Evolutionary conservation across 2,888 invertebrate species (phyloP).

Genomic region (Agriopis leucophaearia): DNA sequence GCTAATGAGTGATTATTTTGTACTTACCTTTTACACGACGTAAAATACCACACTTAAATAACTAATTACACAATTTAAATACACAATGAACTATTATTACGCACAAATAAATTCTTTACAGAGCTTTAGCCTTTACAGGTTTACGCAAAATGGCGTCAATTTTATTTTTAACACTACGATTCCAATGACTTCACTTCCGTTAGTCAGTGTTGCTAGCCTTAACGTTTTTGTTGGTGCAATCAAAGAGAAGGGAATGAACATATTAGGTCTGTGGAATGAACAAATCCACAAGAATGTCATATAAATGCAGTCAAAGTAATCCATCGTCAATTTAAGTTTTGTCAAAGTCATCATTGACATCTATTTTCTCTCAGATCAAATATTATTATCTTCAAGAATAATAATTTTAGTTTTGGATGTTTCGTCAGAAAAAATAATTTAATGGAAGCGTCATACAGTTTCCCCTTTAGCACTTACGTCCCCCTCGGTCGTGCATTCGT

Average conservation of each 20-base stretch:
- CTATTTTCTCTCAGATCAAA: too few species aligned
- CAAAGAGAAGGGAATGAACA: too few species aligned
- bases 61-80: slow-evolving; percentile 3
- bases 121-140: neutral
- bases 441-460: too few species aligned
- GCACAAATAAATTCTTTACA: slow-evolving; percentile 3
- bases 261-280: too few species aligned
- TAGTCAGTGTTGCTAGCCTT: neutral
- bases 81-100: neutral
- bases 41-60: slow-evolving; percentile 14
- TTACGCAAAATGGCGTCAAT: slow-evolving; percentile 33
- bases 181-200: neutral
- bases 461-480: too few species aligned
- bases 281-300: too few species aligned
- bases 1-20: slow-evolving; percentile 3
- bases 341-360: neutral
- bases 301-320: neutral
- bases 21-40: slow-evolving; percentile 61
- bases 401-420: too few species aligned
- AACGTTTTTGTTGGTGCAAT: neutral
- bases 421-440: too few species aligned
- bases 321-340: neutral
- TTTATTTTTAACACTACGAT: neutral
- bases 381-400: too few species aligned
- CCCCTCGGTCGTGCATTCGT: too few species aligned